Evolutionary conservation across 2,113 vertebrate genomes (phyloP).

Genomic region (Tupaia chinensis): DNA sequence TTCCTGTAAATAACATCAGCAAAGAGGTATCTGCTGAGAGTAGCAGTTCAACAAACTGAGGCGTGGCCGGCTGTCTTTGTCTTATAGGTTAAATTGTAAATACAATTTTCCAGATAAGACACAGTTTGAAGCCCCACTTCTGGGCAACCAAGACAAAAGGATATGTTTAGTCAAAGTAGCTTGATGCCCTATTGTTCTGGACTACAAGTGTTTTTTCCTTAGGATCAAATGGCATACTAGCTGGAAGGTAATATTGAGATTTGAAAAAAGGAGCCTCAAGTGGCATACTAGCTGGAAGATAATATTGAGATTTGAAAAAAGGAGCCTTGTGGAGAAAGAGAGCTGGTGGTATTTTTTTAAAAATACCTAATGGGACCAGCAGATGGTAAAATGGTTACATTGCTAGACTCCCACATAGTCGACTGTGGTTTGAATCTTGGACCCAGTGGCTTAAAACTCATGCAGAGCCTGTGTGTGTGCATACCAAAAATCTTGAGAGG

Average conservation of each 20-base stretch:
- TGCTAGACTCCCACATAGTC: too few species aligned
- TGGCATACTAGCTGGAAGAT: not conserved
- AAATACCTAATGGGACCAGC: not conserved
- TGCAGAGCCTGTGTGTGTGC: too few species aligned
- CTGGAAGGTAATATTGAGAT: slow-evolving; percentile 21
- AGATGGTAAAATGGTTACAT: too few species aligned
- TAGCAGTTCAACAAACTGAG: not conserved
- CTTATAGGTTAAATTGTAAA: not conserved
- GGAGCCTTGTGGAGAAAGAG: not conserved
- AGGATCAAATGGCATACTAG: not conserved
- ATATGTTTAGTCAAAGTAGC: not conserved
- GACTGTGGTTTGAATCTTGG: too few species aligned
- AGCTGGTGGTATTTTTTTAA: not conserved
- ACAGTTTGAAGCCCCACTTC: not conserved
- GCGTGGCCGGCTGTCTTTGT: not conserved
- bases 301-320: not conserved
- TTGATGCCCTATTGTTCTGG: not conserved
- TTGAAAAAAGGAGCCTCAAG: not conserved
- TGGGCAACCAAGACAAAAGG: not conserved
- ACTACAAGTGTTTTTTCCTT: not conserved
- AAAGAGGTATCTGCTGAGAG: not conserved
- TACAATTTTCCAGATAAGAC: not conserved
- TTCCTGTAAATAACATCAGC: not conserved
- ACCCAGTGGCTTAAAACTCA: too few species aligned
- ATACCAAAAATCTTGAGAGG: too few species aligned